phyloP scores from a whole-genome alignment of 2,888 invertebrate genomes.

The Drosophila niveifrons region DNA sequence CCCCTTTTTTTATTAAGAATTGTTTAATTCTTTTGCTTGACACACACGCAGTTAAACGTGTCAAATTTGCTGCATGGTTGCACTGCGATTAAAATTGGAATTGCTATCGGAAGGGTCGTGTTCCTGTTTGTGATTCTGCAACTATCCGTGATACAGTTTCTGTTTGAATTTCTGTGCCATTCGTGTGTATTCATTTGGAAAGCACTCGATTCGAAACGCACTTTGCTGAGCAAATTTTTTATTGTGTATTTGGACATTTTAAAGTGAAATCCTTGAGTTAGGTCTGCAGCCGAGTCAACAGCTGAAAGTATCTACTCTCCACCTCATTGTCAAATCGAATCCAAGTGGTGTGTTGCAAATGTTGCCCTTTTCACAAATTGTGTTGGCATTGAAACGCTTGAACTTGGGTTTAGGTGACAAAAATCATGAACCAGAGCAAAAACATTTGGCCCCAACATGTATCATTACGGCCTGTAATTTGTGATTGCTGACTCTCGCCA shows the following conservation, averaged over 20 bases:
- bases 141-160: no score
- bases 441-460: constrained; percentile 17
- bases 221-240: constrained; percentile 22
- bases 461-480: constrained; percentile 35
- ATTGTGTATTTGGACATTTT: constrained; percentile 35
- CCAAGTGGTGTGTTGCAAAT: constrained; percentile 20
- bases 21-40: constrained; percentile 1
- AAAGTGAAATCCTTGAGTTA: constrained; percentile 39
- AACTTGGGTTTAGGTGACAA: constrained; percentile 23
- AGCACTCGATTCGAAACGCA: constrained; percentile 39
- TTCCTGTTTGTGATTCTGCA: not conserved
- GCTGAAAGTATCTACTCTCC: not conserved
- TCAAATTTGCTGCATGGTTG: constrained; percentile 62
- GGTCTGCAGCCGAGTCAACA: constrained; percentile 20
- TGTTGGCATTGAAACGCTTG: constrained; percentile 52
- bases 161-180: constrained; percentile 2
- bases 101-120: constrained; percentile 10
- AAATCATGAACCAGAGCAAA: constrained; percentile 13
- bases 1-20: not conserved
- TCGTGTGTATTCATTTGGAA: constrained; percentile 53
- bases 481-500: constrained; percentile 37
- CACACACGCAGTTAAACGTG: constrained; percentile 44
- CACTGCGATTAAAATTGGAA: constrained; percentile 34
- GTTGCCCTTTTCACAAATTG: constrained; percentile 23
- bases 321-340: not conserved